Conservation (phyloP, 92 coral and sea anemone species). For the Virgularia gustaviana region DNA sequence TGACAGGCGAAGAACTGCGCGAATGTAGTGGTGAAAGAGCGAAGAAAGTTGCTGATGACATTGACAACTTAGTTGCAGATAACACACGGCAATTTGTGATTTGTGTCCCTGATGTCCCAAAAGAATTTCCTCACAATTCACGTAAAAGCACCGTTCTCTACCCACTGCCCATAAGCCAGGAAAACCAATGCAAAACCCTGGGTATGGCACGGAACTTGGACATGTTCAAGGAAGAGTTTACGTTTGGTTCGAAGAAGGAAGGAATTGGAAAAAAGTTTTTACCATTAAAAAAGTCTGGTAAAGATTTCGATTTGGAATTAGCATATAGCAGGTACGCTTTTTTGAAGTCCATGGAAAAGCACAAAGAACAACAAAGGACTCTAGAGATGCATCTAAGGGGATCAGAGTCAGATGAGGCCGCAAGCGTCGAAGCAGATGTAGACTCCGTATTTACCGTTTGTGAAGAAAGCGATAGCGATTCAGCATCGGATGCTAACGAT, state of each 20-base stretch:
- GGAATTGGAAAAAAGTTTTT: constrained; percentile 35
- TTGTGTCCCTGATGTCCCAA: constrained; percentile 21
- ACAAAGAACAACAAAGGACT: constrained; percentile 16
- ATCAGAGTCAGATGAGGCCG: no score
- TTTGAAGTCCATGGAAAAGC: constrained; percentile 39
- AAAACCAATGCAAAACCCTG: no score
- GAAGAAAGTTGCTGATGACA: background rate
- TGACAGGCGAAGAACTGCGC: background rate
- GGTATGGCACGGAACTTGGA: constrained; percentile 39
- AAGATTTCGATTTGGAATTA: constrained; percentile 32
- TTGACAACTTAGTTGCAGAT: background rate
- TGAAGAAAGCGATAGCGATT: no score
- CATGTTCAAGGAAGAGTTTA: constrained; percentile 41
- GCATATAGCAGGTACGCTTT: constrained; percentile 44
- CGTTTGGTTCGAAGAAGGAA: constrained; percentile 3
- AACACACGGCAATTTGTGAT: background rate
- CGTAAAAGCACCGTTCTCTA: constrained; percentile 3
- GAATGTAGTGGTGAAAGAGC: background rate
- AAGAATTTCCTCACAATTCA: constrained; percentile 29
- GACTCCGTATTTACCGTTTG: no score
- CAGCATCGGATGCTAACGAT: no score
- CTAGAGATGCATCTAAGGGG: constrained; percentile 4
- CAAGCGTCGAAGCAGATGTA: no score
- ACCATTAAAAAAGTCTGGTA: constrained; percentile 16
- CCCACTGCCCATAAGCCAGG: constrained; percentile 35